phyloP scores from a whole-genome alignment of 2,797 vertebrate species.

The Alfaro cultratus region DNA sequence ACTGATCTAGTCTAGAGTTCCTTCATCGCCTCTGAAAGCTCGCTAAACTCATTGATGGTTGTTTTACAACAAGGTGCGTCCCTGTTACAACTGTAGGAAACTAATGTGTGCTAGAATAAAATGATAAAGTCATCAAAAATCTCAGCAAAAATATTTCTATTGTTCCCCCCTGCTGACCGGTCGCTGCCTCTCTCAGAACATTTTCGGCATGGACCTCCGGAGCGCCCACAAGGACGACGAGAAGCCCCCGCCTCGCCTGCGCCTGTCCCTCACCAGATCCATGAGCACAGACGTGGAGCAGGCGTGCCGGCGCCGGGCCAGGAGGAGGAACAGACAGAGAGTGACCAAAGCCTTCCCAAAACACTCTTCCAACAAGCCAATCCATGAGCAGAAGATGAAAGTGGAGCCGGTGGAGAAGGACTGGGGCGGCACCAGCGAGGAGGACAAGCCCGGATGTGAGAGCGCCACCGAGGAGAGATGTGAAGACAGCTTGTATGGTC shows the following conservation, averaged over 20 bases:
- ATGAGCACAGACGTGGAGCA: slow-evolving; percentile 82
- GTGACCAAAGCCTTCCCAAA: slow-evolving; percentile 29
- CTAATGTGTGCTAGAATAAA: not conserved
- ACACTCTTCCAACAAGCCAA: slow-evolving; percentile 21
- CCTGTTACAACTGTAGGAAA: not conserved
- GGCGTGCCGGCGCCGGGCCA: slow-evolving; percentile 53
- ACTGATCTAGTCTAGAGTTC: not conserved
- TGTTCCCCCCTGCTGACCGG: not conserved
- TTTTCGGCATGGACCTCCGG: slow-evolving; percentile 96
- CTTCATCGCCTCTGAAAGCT: not conserved
- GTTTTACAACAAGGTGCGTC: not conserved
- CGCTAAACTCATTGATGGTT: not conserved
- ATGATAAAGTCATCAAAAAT: not conserved
- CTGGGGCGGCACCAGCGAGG: slow-evolving; percentile 62
- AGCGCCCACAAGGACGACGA: slow-evolving; percentile 89
- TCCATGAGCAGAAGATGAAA: slow-evolving; percentile 46
- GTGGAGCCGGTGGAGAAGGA: slow-evolving; percentile 50
- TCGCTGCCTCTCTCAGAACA: slow-evolving; percentile 78
- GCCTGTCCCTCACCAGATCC: slow-evolving; percentile 91
- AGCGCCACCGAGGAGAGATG: slow-evolving; percentile 54
- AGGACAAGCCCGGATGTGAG: slow-evolving; percentile 70
- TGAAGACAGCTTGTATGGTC: slow-evolving; percentile 78
- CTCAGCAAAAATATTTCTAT: not conserved
- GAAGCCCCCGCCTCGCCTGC: slow-evolving; percentile 84
- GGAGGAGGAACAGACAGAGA: slow-evolving; percentile 68